Evolutionary conservation across 2,888 invertebrate species (phyloP).

Genomic region (Philhelius pedissequus): DNA sequence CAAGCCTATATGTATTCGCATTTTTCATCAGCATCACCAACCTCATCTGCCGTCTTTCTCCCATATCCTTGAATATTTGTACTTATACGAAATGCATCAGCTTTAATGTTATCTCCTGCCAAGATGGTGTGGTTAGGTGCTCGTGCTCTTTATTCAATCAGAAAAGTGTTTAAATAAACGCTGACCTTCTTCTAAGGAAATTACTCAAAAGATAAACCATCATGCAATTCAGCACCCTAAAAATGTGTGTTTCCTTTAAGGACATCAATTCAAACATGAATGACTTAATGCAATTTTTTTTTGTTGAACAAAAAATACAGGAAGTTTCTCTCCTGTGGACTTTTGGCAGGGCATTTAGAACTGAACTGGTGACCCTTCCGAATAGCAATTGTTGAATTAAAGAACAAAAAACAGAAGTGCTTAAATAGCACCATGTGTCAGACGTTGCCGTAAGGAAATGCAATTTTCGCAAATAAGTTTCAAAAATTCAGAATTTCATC

Average conservation of each 20-base stretch:
- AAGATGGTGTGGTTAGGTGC: background rate
- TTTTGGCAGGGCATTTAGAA: background rate
- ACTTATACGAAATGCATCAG: background rate
- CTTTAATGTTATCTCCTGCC: background rate
- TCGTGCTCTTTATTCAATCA: background rate
- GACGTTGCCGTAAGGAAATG: background rate
- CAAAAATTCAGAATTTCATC: background rate
- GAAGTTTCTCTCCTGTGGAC: background rate
- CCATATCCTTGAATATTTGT: background rate
- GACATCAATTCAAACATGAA: background rate
- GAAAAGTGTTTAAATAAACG: constrained; percentile 18
- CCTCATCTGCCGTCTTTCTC: background rate
- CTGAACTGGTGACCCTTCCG: background rate
- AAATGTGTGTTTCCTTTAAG: background rate
- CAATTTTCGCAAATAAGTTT: background rate
- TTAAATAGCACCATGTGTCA: background rate
- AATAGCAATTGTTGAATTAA: background rate
- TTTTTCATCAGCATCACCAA: too few relatives aligned
- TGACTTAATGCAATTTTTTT: background rate
- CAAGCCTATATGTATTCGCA: too few relatives aligned
- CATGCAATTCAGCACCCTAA: background rate
- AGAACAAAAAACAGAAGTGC: background rate
- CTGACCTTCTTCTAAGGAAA: background rate
- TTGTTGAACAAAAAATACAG: background rate
- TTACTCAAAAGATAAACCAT: background rate